These are phyloP conservation scores for Kuschelorhynchus macadamiae DNA, from an alignment of 2,888 invertebrate genomes.

Conservation along the genomic window DNA sequence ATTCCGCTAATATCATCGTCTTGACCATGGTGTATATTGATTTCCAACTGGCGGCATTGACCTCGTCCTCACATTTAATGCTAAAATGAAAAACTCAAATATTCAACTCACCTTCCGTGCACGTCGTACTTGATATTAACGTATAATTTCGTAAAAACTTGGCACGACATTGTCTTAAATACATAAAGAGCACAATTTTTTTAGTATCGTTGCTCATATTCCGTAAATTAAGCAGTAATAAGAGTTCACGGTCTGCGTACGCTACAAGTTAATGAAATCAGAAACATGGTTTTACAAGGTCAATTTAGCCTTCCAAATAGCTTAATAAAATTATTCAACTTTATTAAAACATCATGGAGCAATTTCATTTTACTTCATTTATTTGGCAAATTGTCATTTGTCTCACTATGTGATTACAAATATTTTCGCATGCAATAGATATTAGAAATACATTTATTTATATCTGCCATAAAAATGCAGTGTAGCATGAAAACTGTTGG, in stretches of 20 bases:
- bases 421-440: no score
- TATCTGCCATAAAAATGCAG: no score
- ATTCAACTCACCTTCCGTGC: conserved; percentile 25
- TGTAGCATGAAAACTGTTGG: no score
- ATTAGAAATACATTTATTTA: no score
- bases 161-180: conserved; percentile 35
- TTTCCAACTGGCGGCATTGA: conserved; percentile 18
- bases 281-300: conserved; percentile 42
- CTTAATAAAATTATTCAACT: conserved; percentile 23
- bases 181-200: conserved; percentile 39
- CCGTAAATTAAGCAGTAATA: conserved; percentile 47
- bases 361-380: conserved; percentile 12
- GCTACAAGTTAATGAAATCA: conserved; percentile 47
- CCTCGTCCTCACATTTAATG: conserved; percentile 17
- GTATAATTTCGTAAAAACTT: conserved; percentile 26
- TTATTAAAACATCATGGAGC: conserved; percentile 16
- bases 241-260: conserved; percentile 49
- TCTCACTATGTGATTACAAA: no score
- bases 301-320: conserved; percentile 34
- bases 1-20: no score
- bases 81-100: conserved; percentile 8
- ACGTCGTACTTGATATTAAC: conserved; percentile 27
- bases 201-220: conserved; percentile 36
- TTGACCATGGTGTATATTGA: no score
- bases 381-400: conserved; percentile 7